Base-by-base conservation (phyloP, 2,797 vertebrate species). In the Manis javanica region DNA sequence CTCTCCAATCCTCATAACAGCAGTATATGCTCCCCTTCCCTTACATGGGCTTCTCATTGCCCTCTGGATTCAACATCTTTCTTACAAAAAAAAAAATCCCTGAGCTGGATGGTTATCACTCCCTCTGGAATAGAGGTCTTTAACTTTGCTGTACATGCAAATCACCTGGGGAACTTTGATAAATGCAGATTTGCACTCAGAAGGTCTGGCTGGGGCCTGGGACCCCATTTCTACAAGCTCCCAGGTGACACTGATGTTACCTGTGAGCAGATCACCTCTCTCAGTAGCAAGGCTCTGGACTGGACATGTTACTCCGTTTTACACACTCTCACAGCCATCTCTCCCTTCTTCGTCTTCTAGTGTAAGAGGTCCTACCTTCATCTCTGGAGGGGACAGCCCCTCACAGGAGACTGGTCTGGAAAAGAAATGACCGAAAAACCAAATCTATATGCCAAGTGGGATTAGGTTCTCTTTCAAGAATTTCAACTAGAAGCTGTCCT, bases 31-130 rank as follows among this genome's bases (percentile, higher is more conserved):
- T 61, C 42, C 74, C 78, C 37, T 87, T 34, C 51, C 34, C n/a
- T 63, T 26, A 13, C n/a, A 64, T 64, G 18, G 63, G 42, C 42
- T 86, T 75, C 51, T 78, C 26, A 18, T 53, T 94, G 57, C 68
- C 55, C 63, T 94, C 79, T 39, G 46, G 19, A 61, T n/a, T 96
- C 77, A n/a, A 24, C 7, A 77, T 79, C 59, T 91, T 93, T 90
- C 26, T 84, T 61, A 53, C 61, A 49, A 93, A 46, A 46, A 87
- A 49, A 93, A 87, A 96, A 68, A 90, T 37, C 61, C 15, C 94
- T 39, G 34, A 74, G 21, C 2, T 78, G 61, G 71, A 63, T 89
- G 39, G 94, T 61, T 85, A 87, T 81, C 63, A 69, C 34, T 87
- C 42, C 16, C 49, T 42, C 29, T 74, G 51, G 12, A 92, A 6